A percentile compares a stretch with the other conserved stretches of the same genome.
Evolutionary conservation across 2,113 vertebrate genomes (phyloP).

Genomic region (Clupea harengus): DNA sequence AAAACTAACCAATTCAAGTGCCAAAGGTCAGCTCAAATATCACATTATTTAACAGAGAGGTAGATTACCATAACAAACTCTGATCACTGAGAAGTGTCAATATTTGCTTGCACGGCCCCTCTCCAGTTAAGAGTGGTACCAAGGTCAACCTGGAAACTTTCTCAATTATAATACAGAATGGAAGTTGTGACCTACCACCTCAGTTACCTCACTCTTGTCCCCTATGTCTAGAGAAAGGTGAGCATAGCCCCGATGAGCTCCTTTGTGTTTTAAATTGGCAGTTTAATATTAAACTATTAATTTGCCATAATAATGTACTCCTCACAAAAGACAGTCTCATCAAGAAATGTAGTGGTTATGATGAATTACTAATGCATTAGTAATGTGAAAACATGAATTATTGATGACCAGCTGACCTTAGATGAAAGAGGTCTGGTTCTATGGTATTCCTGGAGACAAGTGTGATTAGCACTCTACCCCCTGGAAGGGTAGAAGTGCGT

Average conservation of each 20-base stretch:
- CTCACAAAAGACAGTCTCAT: conserved; percentile 53
- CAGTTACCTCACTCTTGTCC: conserved; percentile 10
- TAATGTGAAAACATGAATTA: conserved; percentile 56
- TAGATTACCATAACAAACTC: background rate
- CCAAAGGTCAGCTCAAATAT: background rate
- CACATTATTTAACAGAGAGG: background rate
- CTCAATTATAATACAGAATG: conserved; percentile 33
- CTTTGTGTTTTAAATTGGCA: conserved; percentile 57
- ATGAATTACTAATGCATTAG: conserved; percentile 59
- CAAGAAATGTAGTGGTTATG: conserved; percentile 50
- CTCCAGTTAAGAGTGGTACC: conserved; percentile 9
- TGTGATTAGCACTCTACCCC: conserved; percentile 47
- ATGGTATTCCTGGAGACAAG: conserved; percentile 33
- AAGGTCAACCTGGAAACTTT: conserved; percentile 32
- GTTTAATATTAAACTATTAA: conserved; percentile 60
- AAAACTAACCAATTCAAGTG: background rate
- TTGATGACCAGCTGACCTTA: conserved; percentile 53
- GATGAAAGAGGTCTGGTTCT: conserved; percentile 42
- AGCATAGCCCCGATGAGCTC: conserved; percentile 35
- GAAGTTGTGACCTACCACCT: conserved; percentile 15
- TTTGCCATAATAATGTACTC: conserved; percentile 58
- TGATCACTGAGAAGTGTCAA: background rate
- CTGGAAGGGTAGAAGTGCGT: conserved; percentile 22
- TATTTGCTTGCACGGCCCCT: background rate
- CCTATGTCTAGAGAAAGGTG: conserved; percentile 14